Conservation (phyloP, 2,113 vertebrate genomes). For the Conger conger region DNA sequence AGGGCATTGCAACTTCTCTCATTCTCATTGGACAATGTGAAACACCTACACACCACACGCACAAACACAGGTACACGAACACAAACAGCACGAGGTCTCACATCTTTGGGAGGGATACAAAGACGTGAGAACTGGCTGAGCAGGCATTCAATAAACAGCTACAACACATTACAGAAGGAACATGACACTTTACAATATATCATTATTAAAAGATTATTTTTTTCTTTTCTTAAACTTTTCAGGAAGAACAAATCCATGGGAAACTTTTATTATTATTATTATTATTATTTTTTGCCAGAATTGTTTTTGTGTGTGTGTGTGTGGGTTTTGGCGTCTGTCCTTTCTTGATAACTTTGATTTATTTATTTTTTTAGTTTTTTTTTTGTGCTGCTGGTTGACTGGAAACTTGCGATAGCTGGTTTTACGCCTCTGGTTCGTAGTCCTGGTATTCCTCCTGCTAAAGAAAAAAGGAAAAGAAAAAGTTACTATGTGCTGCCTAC, state of each 20-base stretch:
- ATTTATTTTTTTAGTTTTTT: constrained; percentile 31
- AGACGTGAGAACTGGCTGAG: constrained; percentile 73
- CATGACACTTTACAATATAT: constrained; percentile 77
- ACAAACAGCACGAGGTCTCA: constrained; percentile 65
- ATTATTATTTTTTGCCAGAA: constrained; percentile 65
- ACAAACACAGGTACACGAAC: constrained; percentile 72
- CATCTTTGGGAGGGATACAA: constrained; percentile 90
- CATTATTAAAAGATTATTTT: constrained; percentile 54
- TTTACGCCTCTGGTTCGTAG: constrained; percentile 96
- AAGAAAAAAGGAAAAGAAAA: constrained; percentile 13
- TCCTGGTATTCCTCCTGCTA: constrained; percentile 90
- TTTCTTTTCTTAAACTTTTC: constrained; percentile 49
- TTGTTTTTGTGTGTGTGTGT: constrained; percentile 66
- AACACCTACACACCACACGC: constrained; percentile 73
- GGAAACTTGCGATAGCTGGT: constrained; percentile 60
- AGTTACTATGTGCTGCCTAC: not conserved
- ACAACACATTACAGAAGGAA: constrained; percentile 73
- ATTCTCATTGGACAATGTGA: constrained; percentile 68
- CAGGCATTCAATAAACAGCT: constrained; percentile 69
- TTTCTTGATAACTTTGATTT: constrained; percentile 74
- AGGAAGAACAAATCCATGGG: constrained; percentile 79
- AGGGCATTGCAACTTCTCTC: constrained; percentile 61
- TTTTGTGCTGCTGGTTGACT: constrained; percentile 94
- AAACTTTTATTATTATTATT: constrained; percentile 58
- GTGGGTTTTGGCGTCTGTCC: constrained; percentile 69